phyloP scores from a whole-genome alignment of 2,797 vertebrate species.

The Melanotaenia boesemani region DNA sequence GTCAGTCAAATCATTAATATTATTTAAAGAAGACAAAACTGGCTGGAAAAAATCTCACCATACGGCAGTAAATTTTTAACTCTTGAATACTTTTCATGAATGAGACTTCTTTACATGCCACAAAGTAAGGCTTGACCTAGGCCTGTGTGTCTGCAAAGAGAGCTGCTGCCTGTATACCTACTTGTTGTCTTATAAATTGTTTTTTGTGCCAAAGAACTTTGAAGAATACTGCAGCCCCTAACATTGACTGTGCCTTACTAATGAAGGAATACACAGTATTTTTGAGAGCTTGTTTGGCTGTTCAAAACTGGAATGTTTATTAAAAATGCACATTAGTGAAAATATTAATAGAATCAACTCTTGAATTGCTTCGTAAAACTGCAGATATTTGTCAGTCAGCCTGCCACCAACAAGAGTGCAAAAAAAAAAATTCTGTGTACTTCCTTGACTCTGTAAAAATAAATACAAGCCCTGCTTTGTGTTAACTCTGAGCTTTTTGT shows the following conservation, averaged over 20 bases:
- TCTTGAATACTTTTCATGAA: background rate
- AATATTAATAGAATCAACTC: background rate
- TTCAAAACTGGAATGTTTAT: background rate
- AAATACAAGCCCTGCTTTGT: background rate
- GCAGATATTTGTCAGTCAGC: background rate
- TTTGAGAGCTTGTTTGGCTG: conserved; percentile 35
- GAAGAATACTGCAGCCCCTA: conserved; percentile 42
- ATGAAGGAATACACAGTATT: conserved; percentile 55
- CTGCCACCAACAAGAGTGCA: background rate
- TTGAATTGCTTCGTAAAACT: background rate
- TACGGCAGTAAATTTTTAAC: background rate
- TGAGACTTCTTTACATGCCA: conserved; percentile 7
- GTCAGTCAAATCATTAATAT: background rate
- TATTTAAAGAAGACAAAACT: background rate
- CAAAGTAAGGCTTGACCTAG: conserved; percentile 47
- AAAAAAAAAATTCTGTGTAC: conserved; percentile 39
- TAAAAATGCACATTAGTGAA: background rate
- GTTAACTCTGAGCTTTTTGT: conserved; percentile 15
- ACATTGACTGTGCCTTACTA: conserved; percentile 37
- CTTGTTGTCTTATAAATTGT: conserved; percentile 36
- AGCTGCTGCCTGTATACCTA: conserved; percentile 39
- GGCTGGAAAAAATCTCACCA: background rate
- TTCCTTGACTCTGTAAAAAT: conserved; percentile 16
- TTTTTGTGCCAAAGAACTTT: conserved; percentile 38
- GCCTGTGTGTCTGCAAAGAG: conserved; percentile 52